Percentiles rank a stretch among this genome's conserved stretches.
These are phyloP conservation scores for Pteronotus mesoamericanus DNA, from an alignment of 2,797 vertebrate genomes.

Conservation along the genomic window DNA sequence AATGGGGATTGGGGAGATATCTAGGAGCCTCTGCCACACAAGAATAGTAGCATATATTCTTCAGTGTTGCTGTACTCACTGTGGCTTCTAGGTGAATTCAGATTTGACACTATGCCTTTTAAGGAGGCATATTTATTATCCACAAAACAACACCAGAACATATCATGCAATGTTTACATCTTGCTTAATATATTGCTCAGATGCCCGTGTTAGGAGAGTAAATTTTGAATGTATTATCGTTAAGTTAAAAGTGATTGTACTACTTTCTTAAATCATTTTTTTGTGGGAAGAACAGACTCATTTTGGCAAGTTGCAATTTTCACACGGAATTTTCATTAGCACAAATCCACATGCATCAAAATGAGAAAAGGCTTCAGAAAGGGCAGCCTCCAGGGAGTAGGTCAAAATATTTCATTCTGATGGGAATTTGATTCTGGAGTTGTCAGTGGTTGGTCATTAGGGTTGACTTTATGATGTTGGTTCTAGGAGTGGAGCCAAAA, in stretches of 20 bases:
- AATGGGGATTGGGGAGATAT: background rate
- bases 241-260: background rate
- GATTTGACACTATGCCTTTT: background rate
- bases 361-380: constrained; percentile 4
- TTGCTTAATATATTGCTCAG: background rate
- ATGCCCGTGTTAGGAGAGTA: background rate
- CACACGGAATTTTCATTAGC: background rate
- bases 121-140: background rate
- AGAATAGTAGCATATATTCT: background rate
- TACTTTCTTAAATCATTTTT: background rate
- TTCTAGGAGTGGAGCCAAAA: constrained; percentile 38
- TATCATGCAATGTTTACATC: background rate
- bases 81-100: background rate
- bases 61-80: background rate
- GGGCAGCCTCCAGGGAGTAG: background rate
- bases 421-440: constrained; percentile 25
- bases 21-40: background rate
- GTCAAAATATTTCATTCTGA: background rate
- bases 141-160: background rate
- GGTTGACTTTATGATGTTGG: background rate
- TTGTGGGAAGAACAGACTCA: background rate
- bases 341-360: background rate
- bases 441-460: background rate
- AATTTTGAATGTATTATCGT: background rate
- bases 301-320: constrained; percentile 38